Conservation (phyloP, 1,140 invertebrate genomes). For the Limonius californicus region DNA sequence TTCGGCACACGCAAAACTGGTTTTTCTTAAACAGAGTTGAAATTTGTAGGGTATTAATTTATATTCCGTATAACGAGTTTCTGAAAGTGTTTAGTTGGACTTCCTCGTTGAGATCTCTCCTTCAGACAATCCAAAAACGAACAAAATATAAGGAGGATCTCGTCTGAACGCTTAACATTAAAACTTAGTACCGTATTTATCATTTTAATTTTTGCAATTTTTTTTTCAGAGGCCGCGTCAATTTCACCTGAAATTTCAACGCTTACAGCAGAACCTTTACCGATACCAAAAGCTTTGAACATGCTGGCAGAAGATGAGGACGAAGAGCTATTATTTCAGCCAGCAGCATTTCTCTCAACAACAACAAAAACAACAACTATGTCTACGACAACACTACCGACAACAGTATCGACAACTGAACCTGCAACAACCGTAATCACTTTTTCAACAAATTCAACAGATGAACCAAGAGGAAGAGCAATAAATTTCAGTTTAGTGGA, state of each 20-base stretch:
- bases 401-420: not conserved
- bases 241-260: not conserved
- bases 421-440: constrained; percentile 7
- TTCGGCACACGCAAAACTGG: not conserved
- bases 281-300: constrained; percentile 26
- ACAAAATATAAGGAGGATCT: no score
- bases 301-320: constrained; percentile 29
- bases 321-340: no score
- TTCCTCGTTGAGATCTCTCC: no score
- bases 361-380: no score
- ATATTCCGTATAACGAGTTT: not conserved
- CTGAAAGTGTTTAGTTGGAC: no score
- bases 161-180: no score
- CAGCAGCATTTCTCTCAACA: no score
- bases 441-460: constrained; percentile 15
- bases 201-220: not conserved
- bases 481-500: constrained; percentile 39
- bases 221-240: not conserved
- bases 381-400: not conserved
- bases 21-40: not conserved
- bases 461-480: constrained; percentile 39
- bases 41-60: not conserved
- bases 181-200: not conserved
- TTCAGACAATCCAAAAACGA: no score
- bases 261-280: constrained; percentile 17